Percentiles rank a stretch among this genome's conserved stretches.
These are phyloP conservation scores for Glaucomys volans DNA, from an alignment of 2,113 vertebrate species.

Conservation along the genomic window DNA sequence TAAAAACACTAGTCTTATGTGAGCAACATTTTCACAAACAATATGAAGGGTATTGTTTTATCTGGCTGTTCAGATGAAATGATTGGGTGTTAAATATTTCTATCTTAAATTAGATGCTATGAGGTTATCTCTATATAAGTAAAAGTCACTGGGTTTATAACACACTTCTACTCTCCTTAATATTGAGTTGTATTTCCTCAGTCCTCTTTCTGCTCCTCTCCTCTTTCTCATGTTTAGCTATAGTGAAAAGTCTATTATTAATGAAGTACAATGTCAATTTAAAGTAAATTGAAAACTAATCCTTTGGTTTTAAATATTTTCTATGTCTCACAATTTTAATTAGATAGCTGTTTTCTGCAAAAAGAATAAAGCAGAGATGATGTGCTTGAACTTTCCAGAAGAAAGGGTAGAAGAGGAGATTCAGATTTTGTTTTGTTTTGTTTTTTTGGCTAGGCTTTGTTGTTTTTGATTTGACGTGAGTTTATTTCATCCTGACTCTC, in stretches of 20 bases:
- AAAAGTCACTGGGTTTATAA: not conserved
- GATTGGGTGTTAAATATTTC: slow-evolving; percentile 2
- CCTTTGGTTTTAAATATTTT: not conserved
- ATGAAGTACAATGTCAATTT: not conserved
- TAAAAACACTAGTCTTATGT: slow-evolving; percentile 7
- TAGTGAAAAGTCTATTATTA: not conserved
- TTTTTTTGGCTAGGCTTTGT: not conserved
- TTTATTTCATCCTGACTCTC: slow-evolving; percentile 39
- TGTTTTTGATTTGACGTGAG: not conserved
- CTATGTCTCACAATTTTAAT: not conserved
- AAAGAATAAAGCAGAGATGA: not conserved
- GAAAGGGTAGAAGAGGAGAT: not conserved
- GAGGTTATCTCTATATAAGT: not conserved
- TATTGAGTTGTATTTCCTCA: not conserved
- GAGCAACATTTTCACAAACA: not conserved
- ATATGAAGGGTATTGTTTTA: not conserved
- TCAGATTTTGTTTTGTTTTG: not conserved
- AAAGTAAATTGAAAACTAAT: not conserved
- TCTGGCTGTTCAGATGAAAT: not conserved
- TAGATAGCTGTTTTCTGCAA: not conserved
- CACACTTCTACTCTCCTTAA: not conserved
- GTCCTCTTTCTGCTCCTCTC: not conserved
- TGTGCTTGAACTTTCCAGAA: slow-evolving; percentile 39
- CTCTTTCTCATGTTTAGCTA: not conserved
- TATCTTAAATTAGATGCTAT: not conserved